phyloP scores from a whole-genome alignment of 2,888 invertebrate genomes.

The Leptothorax acervorum region DNA sequence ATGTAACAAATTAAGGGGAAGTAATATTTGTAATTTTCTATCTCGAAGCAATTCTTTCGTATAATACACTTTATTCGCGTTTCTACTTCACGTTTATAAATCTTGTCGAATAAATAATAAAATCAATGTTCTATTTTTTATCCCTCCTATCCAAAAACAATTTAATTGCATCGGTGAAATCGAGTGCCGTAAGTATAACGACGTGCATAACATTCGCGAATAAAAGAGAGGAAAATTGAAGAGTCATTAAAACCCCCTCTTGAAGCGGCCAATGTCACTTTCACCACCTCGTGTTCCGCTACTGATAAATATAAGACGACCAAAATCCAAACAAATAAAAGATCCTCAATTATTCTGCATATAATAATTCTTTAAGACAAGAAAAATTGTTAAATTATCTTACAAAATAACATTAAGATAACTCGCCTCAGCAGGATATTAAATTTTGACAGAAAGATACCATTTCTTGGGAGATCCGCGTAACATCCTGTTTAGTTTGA shows the following conservation, averaged over 20 bases:
- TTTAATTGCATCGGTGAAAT: conserved; percentile 36
- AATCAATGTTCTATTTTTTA: background rate
- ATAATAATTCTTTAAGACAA: background rate
- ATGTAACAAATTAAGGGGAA: too few species aligned
- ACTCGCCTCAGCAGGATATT: background rate
- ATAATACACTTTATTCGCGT: background rate
- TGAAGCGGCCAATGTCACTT: conserved; percentile 61
- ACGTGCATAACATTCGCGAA: conserved; percentile 42
- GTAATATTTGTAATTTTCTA: background rate
- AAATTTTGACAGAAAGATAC: background rate
- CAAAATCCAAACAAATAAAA: background rate
- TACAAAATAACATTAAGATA: background rate
- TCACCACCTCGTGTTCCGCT: conserved; percentile 53
- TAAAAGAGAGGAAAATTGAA: conserved; percentile 58
- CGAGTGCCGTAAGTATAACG: conserved; percentile 34
- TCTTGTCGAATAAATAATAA: background rate
- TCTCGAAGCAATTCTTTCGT: background rate
- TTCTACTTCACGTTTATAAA: background rate
- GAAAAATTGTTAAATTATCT: background rate
- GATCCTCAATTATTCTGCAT: background rate
- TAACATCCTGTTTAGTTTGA: too few species aligned
- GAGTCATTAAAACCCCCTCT: conserved; percentile 44
- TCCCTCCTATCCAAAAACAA: conserved; percentile 13
- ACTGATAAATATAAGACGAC: conserved; percentile 28
- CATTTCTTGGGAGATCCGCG: background rate